Percentiles rank a stretch among this genome's conserved stretches.
These are phyloP conservation scores for Calosoma granatense DNA, from an alignment of 1,140 invertebrate genomes.

Conservation along the genomic window DNA sequence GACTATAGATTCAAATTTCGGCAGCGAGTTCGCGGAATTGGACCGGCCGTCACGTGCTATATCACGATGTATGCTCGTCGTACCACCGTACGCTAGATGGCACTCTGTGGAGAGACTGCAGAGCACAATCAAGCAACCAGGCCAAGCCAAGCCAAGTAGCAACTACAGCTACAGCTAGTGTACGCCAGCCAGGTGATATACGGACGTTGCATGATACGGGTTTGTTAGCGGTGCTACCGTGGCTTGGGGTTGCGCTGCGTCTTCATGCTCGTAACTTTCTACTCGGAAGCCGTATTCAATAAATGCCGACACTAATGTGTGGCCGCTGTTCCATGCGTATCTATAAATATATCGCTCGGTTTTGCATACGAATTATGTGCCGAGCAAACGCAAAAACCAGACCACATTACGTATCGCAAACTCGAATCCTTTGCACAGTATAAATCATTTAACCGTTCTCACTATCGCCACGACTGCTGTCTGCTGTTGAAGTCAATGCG, in stretches of 20 bases:
- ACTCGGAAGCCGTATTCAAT: constrained; percentile 2
- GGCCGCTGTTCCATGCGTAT: background rate
- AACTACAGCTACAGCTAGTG: too few species aligned
- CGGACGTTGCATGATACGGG: background rate
- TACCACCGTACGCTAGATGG: background rate
- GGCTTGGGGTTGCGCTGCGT: background rate
- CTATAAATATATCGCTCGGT: too few species aligned
- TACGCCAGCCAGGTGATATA: constrained; percentile 3
- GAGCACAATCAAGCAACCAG: too few species aligned
- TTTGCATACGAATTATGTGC: too few species aligned
- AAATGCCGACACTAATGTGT: constrained; percentile 1
- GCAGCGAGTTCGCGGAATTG: background rate
- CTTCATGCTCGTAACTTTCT: constrained; percentile 3
- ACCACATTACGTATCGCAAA: too few species aligned
- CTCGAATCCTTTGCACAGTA: too few species aligned
- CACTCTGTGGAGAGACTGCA: background rate
- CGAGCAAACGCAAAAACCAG: too few species aligned
- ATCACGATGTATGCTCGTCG: background rate
- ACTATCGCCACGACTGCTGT: too few species aligned
- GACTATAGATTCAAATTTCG: constrained; percentile 5
- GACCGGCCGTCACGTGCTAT: background rate
- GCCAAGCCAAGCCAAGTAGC: too few species aligned
- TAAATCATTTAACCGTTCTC: too few species aligned
- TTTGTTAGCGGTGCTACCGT: background rate
- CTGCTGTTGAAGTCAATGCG: too few species aligned